phyloP scores from a whole-genome alignment of 2,888 invertebrate species.

The Drosophila antonietae region DNA sequence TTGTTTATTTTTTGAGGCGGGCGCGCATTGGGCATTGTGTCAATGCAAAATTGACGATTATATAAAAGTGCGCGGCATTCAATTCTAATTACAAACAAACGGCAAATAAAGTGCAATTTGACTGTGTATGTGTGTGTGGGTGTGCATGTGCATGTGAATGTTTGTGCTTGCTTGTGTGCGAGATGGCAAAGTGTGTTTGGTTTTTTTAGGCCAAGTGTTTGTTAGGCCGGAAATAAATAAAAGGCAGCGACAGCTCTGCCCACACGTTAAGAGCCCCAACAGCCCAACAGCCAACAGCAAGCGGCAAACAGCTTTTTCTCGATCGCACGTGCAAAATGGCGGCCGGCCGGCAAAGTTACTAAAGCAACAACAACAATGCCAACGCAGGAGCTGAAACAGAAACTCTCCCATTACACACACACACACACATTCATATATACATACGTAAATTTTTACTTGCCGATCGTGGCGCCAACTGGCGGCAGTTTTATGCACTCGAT shows the following conservation, averaged over 20 bases:
- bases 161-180: conserved; percentile 10
- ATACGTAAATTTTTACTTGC: not conserved
- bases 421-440: not conserved
- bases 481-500: conserved; percentile 39
- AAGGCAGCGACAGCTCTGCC: conserved; percentile 36
- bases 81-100: conserved; percentile 72
- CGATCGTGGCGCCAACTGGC: conserved; percentile 55
- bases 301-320: conserved; percentile 23
- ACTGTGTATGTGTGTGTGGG: conserved; percentile 19
- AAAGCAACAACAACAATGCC: conserved; percentile 22
- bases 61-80: conserved; percentile 76
- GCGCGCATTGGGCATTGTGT: conserved; percentile 58
- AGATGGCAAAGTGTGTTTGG: conserved; percentile 55
- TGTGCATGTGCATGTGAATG: conserved; percentile 5
- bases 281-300: conserved; percentile 4
- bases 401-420: conserved; percentile 11
- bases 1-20: conserved; percentile 58
- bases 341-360: conserved; percentile 43
- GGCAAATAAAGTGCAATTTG: conserved; percentile 59
- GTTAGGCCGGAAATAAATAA: conserved; percentile 54
- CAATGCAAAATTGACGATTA: conserved; percentile 73
- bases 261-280: not conserved
- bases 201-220: conserved; percentile 62
- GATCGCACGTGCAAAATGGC: conserved; percentile 66
- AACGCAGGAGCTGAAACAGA: conserved; percentile 12